A percentile compares a stretch with the other conserved stretches of the same genome.
Evolutionary conservation across 2,888 invertebrate genomes (phyloP).

Genomic region (Camponotus fellah): DNA sequence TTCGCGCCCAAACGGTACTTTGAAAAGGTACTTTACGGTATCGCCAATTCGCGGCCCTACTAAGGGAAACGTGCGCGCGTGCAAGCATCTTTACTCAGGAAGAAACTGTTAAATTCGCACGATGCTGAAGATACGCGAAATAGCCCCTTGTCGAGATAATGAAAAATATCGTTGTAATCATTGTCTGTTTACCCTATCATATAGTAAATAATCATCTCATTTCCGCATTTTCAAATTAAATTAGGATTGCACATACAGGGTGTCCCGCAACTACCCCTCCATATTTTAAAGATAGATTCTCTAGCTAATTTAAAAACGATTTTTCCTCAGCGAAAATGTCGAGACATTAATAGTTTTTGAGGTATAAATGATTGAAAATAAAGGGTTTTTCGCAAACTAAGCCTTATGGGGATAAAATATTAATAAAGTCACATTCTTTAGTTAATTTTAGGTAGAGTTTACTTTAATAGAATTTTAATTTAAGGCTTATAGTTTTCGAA

Average conservation of each 20-base stretch:
- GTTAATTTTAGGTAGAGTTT: too few species aligned
- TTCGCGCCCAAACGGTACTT: slow-evolving; percentile 60
- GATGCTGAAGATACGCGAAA: slow-evolving; percentile 29
- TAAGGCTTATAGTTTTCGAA: too few species aligned
- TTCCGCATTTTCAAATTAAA: slow-evolving; percentile 9
- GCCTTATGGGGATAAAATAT: too few species aligned
- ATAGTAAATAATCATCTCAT: neutral
- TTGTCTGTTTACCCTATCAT: neutral
- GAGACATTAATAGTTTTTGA: too few species aligned
- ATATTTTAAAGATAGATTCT: too few species aligned
- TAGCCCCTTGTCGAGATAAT: neutral
- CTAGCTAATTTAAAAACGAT: too few species aligned
- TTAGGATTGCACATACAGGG: neutral
- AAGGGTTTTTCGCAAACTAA: too few species aligned
- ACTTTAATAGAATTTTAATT: too few species aligned
- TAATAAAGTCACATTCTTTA: too few species aligned
- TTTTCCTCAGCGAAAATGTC: too few species aligned
- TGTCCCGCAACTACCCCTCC: too few species aligned
- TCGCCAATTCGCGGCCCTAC: slow-evolving; percentile 44
- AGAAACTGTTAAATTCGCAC: slow-evolving; percentile 25
- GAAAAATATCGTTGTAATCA: neutral
- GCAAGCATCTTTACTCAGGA: neutral
- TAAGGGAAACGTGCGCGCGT: neutral
- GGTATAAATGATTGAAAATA: too few species aligned
- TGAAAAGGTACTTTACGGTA: slow-evolving; percentile 31